phyloP scores from a whole-genome alignment of 2,888 invertebrate species.

The Dasypolia templi region DNA sequence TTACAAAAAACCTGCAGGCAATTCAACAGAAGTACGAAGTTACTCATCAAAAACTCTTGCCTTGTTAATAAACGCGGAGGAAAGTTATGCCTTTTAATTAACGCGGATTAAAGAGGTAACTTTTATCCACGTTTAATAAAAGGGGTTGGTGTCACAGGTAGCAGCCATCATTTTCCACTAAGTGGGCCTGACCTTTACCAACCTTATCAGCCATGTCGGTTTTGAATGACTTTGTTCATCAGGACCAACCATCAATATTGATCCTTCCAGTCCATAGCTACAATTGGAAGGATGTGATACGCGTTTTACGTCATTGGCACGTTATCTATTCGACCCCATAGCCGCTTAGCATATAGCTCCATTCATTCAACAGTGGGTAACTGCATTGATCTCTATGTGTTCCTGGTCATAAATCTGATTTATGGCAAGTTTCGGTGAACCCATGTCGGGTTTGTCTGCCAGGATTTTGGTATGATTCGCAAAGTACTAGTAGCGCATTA shows the following conservation, averaged over 20 bases:
- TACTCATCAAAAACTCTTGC: neutral
- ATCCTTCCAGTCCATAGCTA: neutral
- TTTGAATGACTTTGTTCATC: neutral
- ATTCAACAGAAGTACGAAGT: neutral
- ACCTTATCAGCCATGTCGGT: neutral
- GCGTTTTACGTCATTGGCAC: neutral
- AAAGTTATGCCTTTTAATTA: slow-evolving; percentile 4
- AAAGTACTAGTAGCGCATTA: neutral
- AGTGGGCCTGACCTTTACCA: neutral
- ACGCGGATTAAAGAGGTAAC: neutral
- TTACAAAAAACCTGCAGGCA: neutral
- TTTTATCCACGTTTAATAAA: neutral
- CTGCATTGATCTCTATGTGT: slow-evolving; percentile 49
- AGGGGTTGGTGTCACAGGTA: neutral
- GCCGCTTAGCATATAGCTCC: neutral
- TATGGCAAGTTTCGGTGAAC: slow-evolving; percentile 46
- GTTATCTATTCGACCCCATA: slow-evolving; percentile 28
- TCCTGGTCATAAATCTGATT: slow-evolving; percentile 55
- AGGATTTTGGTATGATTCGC: slow-evolving; percentile 13
- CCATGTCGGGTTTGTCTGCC: slow-evolving; percentile 26
- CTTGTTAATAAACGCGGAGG: neutral
- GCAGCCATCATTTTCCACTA: neutral
- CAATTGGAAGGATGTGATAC: too few relatives aligned
- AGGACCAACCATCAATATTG: neutral
- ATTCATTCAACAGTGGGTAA: slow-evolving; percentile 17